Conservation (phyloP, 2,888 invertebrate species). For the Sinotaia quadrata region DNA sequence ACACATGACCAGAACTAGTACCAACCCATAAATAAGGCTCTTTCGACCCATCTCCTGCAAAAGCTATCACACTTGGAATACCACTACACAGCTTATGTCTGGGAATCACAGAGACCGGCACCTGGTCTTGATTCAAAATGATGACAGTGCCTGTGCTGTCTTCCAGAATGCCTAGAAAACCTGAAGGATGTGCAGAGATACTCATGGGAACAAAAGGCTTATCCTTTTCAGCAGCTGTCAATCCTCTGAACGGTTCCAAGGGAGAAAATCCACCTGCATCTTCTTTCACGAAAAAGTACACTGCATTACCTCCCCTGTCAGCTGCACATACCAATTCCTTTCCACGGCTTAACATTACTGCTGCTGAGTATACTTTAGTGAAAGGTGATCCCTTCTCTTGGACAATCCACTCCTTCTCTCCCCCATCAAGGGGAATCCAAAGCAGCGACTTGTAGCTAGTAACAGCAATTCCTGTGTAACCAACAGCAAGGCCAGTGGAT, state of each 20-base stretch:
- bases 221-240: not conserved
- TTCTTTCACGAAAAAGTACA: slow-evolving; percentile 19
- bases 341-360: slow-evolving; percentile 5
- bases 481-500: slow-evolving; percentile 6
- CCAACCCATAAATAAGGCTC: slow-evolving; percentile 18
- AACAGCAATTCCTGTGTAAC: slow-evolving; percentile 20
- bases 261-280: not conserved
- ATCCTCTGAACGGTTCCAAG: slow-evolving; percentile 6
- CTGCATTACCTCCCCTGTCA: slow-evolving; percentile 9
- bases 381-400: not conserved
- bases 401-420: slow-evolving; percentile 15
- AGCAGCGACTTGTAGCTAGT: not conserved
- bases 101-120: slow-evolving; percentile 3
- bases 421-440: slow-evolving; percentile 20
- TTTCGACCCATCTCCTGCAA: not conserved
- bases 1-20: not conserved
- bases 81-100: slow-evolving; percentile 5
- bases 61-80: slow-evolving; percentile 5
- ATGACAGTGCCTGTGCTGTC: not conserved
- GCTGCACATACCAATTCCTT: slow-evolving; percentile 20
- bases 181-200: slow-evolving; percentile 3
- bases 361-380: slow-evolving; percentile 8
- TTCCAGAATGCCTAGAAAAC: slow-evolving; percentile 20
- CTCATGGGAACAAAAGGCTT: slow-evolving; percentile 6
- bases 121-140: slow-evolving; percentile 3